These are phyloP conservation scores for Melieria picta DNA, from an alignment of 2,888 invertebrate genomes.

Conservation along the genomic window DNA sequence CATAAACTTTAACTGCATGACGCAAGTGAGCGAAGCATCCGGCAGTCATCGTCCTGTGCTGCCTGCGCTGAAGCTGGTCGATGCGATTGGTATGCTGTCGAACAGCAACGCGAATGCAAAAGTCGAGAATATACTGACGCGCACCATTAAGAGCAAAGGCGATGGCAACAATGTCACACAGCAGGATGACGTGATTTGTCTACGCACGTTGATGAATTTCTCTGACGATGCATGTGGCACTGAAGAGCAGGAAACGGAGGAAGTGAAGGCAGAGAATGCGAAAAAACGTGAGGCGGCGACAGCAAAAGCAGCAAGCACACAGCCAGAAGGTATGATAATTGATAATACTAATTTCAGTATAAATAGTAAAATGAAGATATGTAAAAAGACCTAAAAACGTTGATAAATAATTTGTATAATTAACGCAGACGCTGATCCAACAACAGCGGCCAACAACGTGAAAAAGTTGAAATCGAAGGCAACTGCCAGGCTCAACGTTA, in stretches of 20 bases:
- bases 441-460: neutral
- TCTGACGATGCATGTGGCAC: conserved; percentile 40
- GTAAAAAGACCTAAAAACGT: too few species aligned
- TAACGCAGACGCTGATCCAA: neutral
- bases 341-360: too few species aligned
- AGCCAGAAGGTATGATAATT: too few species aligned
- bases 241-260: conserved; percentile 49
- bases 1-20: conserved; percentile 82
- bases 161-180: conserved; percentile 44
- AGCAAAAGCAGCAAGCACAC: neutral
- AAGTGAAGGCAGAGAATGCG: conserved; percentile 48
- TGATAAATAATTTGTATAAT: too few species aligned
- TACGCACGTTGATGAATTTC: conserved; percentile 49
- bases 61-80: conserved; percentile 69
- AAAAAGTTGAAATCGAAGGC: conserved; percentile 22
- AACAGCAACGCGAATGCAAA: conserved; percentile 32
- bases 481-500: conserved; percentile 10
- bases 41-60: conserved; percentile 84
- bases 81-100: conserved; percentile 43
- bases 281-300: conserved; percentile 41
- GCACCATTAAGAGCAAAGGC: conserved; percentile 36
- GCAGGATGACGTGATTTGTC: conserved; percentile 45
- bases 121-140: conserved; percentile 50
- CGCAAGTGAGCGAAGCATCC: conserved; percentile 85
- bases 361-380: too few species aligned